Evolutionary conservation across 2,797 vertebrate species (phyloP).

Genomic region (Melopsittacus undulatus): DNA sequence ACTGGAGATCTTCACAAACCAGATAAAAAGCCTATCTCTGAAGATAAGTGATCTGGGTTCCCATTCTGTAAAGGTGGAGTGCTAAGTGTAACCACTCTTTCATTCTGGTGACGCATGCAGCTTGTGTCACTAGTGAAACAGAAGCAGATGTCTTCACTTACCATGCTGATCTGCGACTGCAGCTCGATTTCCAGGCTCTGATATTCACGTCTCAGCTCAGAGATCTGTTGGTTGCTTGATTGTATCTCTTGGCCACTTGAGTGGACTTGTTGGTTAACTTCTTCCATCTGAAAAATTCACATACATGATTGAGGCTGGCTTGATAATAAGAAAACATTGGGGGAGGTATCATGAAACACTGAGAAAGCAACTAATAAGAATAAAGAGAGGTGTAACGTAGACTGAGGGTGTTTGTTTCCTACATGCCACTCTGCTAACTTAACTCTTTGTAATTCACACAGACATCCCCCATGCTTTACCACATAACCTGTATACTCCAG

Average conservation of each 20-base stretch:
- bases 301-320: background rate
- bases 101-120: background rate
- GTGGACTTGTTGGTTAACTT: conserved; percentile 80
- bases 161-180: conserved; percentile 87
- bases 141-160: conserved; percentile 55
- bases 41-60: background rate
- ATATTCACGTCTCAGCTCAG: conserved; percentile 77
- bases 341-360: background rate
- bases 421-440: background rate
- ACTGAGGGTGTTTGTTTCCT: background rate
- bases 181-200: conserved; percentile 89
- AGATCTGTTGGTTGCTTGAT: conserved; percentile 83
- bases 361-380: background rate
- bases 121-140: background rate
- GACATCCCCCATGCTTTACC: background rate
- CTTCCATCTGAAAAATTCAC: conserved; percentile 78
- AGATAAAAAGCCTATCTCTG: background rate
- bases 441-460: background rate
- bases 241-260: conserved; percentile 79
- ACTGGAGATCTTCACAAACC: background rate
- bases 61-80: background rate
- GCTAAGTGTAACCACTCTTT: background rate
- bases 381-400: background rate
- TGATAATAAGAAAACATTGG: background rate
- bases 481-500: background rate